Conservation (phyloP, 2,888 invertebrate genomes). For the Anoplius nigerrimus region DNA sequence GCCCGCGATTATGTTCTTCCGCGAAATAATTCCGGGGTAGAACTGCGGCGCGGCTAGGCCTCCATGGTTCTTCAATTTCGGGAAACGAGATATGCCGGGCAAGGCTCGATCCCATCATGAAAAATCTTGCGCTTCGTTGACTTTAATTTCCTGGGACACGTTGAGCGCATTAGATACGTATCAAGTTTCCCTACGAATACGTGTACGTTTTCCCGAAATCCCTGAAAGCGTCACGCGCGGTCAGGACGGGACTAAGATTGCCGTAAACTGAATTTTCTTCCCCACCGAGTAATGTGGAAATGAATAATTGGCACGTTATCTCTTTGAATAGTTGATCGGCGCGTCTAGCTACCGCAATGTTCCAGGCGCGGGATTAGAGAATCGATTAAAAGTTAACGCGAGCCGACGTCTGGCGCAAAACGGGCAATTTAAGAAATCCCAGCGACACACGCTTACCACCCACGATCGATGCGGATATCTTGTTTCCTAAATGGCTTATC, state of each 20-base stretch:
- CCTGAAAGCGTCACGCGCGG: conserved; percentile 12
- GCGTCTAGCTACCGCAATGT: no score
- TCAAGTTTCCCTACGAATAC: conserved; percentile 44
- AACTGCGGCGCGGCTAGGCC: conserved; percentile 3
- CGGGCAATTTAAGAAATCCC: neutral
- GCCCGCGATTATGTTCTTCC: neutral
- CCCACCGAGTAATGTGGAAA: no score
- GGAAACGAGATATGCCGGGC: conserved; percentile 38
- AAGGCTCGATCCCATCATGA: conserved; percentile 44
- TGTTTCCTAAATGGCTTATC: conserved; percentile 29
- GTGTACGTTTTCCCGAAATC: conserved; percentile 25
- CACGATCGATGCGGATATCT: neutral
- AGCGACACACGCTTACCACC: no score
- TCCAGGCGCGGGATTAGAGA: no score
- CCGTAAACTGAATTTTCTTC: no score
- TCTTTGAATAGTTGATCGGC: no score
- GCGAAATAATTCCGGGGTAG: neutral
- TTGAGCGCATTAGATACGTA: conserved; percentile 54
- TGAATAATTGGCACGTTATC: no score
- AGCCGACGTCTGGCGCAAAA: no score
- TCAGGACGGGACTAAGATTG: no score
- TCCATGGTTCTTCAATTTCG: conserved; percentile 29
- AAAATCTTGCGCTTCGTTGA: conserved; percentile 51
- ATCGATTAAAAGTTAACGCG: no score
- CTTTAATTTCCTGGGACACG: conserved; percentile 49